phyloP scores from a whole-genome alignment of 1,140 invertebrate species.

The Kradibia gibbosae region DNA sequence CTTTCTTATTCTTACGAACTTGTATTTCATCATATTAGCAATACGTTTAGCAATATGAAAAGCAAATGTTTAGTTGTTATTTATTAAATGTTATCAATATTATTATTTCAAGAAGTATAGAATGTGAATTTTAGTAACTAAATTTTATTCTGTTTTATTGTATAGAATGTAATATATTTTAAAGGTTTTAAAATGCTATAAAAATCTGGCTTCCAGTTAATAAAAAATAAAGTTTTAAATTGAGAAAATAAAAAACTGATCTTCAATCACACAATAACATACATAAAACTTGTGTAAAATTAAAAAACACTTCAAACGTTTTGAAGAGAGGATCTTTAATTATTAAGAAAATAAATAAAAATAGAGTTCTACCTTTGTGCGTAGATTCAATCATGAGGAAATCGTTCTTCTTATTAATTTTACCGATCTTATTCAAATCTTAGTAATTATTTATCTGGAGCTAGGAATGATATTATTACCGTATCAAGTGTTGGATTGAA shows the following conservation, averaged over 20 bases:
- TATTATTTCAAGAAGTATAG: too few species aligned
- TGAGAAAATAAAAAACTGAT: constrained; percentile 61
- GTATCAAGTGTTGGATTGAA: constrained; percentile 6
- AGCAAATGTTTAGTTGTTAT: too few species aligned
- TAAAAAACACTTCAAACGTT: constrained; percentile 58
- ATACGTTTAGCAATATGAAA: too few species aligned
- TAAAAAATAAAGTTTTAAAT: constrained; percentile 72
- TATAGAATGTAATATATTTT: too few species aligned
- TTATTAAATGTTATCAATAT: too few species aligned
- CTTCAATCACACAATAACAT: constrained; percentile 69
- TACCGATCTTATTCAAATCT: not conserved
- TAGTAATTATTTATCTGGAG: not conserved
- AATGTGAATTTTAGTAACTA: too few species aligned
- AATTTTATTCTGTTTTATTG: too few species aligned
- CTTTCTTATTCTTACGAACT: too few species aligned
- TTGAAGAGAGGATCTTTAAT: constrained; percentile 64
- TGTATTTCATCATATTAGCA: too few species aligned
- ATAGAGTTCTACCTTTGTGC: constrained; percentile 5
- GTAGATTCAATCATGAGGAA: not conserved
- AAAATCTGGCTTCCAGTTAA: constrained; percentile 75
- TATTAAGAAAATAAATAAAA: constrained; percentile 59
- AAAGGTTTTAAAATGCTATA: constrained; percentile 68
- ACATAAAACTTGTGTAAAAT: constrained; percentile 67
- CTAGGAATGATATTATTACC: not conserved
- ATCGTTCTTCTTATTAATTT: constrained; percentile 41